phyloP scores from a whole-genome alignment of 2,888 invertebrate genomes.

The Tachina lurida region DNA sequence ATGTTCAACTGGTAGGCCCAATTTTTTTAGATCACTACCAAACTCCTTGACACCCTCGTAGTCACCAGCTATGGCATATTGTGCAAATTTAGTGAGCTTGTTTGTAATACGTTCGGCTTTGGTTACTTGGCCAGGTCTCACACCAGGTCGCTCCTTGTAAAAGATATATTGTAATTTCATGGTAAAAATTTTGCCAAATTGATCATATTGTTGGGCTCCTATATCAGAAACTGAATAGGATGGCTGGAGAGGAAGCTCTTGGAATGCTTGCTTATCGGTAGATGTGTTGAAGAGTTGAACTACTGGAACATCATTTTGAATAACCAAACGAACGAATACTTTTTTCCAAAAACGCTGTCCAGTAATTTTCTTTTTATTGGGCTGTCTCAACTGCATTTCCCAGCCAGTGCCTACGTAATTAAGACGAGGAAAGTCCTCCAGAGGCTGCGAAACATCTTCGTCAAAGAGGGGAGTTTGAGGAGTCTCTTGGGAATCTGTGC shows the following conservation, averaged over 20 bases:
- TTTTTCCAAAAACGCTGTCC: conserved; percentile 99
- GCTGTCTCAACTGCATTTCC: conserved; percentile 98
- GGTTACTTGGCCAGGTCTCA: conserved; percentile 96
- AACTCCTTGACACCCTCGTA: conserved; percentile 97
- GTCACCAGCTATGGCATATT: conserved; percentile 96
- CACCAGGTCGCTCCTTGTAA: conserved; percentile 98
- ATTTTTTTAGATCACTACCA: conserved; percentile 94
- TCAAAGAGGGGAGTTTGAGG: conserved; percentile 97
- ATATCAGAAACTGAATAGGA: conserved; percentile 98
- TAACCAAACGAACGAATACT: conserved; percentile 91
- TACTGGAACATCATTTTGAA: conserved; percentile 91
- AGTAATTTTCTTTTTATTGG: conserved; percentile 97
- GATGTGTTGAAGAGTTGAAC: conserved; percentile 93
- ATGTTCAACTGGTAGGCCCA: conserved; percentile 98
- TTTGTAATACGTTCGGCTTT: conserved; percentile 96
- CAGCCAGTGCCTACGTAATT: conserved; percentile 92
- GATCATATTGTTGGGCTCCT: conserved; percentile 98
- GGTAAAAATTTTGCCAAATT: conserved; percentile 99
- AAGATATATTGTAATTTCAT: conserved; percentile 97
- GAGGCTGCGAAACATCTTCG: conserved; percentile 95
- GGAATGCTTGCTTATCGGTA: conserved; percentile 95
- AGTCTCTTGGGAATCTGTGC: conserved; percentile 88
- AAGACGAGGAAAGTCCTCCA: conserved; percentile 94
- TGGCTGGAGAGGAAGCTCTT: conserved; percentile 96
- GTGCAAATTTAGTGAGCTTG: conserved; percentile 95